Percentiles rank a stretch among this genome's conserved stretches.
phyloP scores from a whole-genome alignment of 2,113 vertebrate species.

The Sterrhoptilus dennistouni region DNA sequence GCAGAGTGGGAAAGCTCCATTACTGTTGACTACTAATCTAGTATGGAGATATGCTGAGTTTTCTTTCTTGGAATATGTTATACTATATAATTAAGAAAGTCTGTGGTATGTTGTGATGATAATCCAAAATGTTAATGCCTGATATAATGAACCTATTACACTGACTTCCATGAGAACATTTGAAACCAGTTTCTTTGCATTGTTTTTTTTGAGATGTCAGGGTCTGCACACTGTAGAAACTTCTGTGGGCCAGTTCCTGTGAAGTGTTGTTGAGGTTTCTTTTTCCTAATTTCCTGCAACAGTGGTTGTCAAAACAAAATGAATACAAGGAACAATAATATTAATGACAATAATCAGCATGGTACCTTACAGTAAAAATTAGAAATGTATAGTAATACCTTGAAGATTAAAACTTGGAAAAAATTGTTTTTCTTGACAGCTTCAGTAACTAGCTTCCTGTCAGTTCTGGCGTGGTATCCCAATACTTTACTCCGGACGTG shows the following conservation, averaged over 20 bases:
- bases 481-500: slow-evolving; percentile 94
- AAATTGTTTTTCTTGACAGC: slow-evolving; percentile 72
- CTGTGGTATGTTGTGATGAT: background rate
- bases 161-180: background rate
- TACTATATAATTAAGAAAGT: background rate
- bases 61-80: background rate
- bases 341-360: background rate
- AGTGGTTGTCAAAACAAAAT: background rate
- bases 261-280: background rate
- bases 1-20: background rate
- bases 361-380: background rate
- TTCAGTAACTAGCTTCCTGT: slow-evolving; percentile 94
- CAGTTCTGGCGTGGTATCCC: slow-evolving; percentile 95
- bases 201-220: background rate
- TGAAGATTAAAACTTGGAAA: background rate
- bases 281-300: background rate
- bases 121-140: background rate
- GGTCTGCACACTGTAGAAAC: background rate
- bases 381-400: background rate
- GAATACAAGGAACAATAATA: background rate
- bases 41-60: background rate
- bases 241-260: background rate
- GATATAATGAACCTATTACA: background rate
- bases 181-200: background rate
- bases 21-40: background rate